These are phyloP conservation scores for Stenopsyche tienmushanensis DNA, from an alignment of 1,140 invertebrate species.

Conservation along the genomic window DNA sequence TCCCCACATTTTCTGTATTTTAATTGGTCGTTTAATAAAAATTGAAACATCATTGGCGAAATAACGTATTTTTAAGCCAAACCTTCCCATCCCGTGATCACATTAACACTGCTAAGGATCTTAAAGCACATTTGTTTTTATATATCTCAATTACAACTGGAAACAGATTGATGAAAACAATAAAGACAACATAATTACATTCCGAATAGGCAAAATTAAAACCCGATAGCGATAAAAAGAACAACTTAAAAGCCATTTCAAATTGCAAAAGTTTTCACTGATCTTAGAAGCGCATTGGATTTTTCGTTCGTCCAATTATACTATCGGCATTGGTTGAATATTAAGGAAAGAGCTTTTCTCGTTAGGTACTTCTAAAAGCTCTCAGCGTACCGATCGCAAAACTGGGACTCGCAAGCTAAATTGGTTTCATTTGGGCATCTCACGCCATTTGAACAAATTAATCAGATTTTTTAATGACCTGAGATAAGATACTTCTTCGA, in stretches of 20 bases:
- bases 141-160: no score
- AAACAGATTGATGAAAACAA: no score
- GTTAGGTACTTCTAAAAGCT: background rate
- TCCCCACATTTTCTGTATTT: no score
- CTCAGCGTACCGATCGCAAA: background rate
- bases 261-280: constrained; percentile 19
- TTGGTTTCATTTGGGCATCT: background rate
- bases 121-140: no score
- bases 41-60: no score
- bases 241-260: constrained; percentile 3
- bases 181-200: no score
- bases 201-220: background rate
- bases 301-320: constrained; percentile 20
- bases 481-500: no score
- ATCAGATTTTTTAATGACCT: no score
- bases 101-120: no score
- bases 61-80: no score
- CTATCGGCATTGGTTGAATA: constrained; percentile 7
- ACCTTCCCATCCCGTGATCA: no score
- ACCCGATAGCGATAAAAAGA: constrained; percentile 1
- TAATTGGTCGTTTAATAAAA: no score
- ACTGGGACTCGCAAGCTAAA: background rate
- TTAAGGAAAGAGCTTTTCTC: constrained; percentile 2
- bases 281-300: constrained; percentile 11
- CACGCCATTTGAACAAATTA: background rate